Percentiles rank a stretch among this genome's conserved stretches.
phyloP scores from a whole-genome alignment of 2,797 vertebrate genomes.

The Megaceryle alcyon region DNA sequence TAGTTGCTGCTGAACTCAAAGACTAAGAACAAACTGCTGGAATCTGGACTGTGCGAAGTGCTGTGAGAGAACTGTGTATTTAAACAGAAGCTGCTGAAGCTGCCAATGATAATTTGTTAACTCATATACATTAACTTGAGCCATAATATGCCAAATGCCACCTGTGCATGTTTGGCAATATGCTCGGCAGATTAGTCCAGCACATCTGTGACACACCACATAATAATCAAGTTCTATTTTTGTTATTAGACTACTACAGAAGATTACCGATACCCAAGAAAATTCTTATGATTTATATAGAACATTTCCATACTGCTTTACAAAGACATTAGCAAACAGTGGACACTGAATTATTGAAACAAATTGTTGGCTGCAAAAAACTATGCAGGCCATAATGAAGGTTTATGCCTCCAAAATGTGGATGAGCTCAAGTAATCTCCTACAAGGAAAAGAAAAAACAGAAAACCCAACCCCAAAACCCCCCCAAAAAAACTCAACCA shows the following conservation, averaged over 20 bases:
- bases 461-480: too few relatives aligned
- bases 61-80: not conserved
- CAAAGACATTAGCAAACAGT: not conserved
- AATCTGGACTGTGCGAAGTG: not conserved
- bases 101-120: conserved; percentile 51
- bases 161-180: conserved; percentile 34
- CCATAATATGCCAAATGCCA: conserved; percentile 17
- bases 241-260: not conserved
- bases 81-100: conserved; percentile 32
- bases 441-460: not conserved
- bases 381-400: conserved; percentile 10
- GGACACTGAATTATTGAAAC: conserved; percentile 5
- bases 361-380: conserved; percentile 23
- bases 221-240: conserved; percentile 1
- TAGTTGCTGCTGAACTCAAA: conserved; percentile 8
- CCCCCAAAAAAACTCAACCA: not conserved
- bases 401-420: not conserved
- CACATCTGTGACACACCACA: conserved; percentile 26
- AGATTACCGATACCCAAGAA: not conserved
- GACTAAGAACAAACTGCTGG: conserved; percentile 25
- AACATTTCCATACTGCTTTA: not conserved
- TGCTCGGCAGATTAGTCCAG: conserved; percentile 4
- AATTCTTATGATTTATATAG: not conserved
- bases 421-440: not conserved
- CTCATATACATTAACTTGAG: conserved; percentile 12